Percentiles rank a stretch among this genome's conserved stretches.
Conservation (phyloP, 2,888 invertebrate genomes). For the Cryptops parisi region DNA sequence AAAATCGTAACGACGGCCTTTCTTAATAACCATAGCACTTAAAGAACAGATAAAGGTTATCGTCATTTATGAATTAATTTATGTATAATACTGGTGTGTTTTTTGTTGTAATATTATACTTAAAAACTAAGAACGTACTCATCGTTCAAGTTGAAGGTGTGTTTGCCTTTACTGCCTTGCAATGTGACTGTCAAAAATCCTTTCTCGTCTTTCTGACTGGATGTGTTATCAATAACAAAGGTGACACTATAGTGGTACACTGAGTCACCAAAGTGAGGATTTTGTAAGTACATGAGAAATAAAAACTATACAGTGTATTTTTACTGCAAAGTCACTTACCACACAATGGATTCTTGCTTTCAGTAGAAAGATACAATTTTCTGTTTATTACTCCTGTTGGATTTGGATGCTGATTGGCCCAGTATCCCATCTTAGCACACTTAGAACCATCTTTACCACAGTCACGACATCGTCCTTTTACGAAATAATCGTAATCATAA, state of each 20-base stretch:
- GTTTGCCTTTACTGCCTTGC: background rate
- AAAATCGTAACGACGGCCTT: background rate
- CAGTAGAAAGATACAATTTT: background rate
- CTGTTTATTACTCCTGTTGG: background rate
- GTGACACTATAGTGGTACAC: background rate
- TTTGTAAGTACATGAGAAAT: too few relatives aligned
- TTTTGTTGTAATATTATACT: too few relatives aligned
- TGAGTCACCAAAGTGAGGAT: background rate
- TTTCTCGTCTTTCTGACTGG: background rate
- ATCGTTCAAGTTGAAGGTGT: background rate
- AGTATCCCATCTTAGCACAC: conserved; percentile 2
- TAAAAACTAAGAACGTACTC: background rate
- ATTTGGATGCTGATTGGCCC: background rate
- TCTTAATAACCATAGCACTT: background rate
- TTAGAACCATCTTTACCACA: background rate
- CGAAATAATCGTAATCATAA: background rate
- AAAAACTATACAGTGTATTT: too few relatives aligned
- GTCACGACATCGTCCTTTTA: background rate
- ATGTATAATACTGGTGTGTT: too few relatives aligned
- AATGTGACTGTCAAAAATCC: background rate
- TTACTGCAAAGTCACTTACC: too few relatives aligned
- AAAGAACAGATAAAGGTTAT: background rate
- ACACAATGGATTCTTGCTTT: background rate
- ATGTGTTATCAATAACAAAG: background rate
- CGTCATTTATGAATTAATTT: too few relatives aligned